A percentile compares a stretch with the other conserved stretches of the same genome.
phyloP scores from a whole-genome alignment of 2,888 invertebrate species.

The Conops quadrifasciatus region DNA sequence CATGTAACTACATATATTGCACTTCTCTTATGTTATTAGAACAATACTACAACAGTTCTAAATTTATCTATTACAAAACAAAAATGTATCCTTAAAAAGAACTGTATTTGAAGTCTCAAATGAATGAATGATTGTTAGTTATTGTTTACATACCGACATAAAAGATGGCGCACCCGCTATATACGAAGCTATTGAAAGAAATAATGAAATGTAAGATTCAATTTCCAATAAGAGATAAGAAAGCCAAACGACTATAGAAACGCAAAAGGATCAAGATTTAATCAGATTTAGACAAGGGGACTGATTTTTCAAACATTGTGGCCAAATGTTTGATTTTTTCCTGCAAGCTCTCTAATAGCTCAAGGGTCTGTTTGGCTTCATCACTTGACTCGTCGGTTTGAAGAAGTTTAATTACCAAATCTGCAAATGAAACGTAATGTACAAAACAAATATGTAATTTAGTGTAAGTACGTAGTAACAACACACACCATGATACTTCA shows the following conservation, averaged over 20 bases:
- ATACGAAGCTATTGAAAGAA: neutral
- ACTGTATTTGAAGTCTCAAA: no score
- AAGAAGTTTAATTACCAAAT: constrained; percentile 72
- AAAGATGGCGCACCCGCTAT: no score
- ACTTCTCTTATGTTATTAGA: no score
- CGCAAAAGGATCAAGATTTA: constrained; percentile 41
- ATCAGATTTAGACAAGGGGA: constrained; percentile 55
- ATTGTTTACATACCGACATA: no score
- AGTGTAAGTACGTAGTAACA: neutral
- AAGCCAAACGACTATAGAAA: no score
- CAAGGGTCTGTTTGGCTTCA: constrained; percentile 67
- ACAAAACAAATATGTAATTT: constrained; percentile 23
- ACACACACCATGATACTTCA: constrained; percentile 78
- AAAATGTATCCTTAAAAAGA: no score
- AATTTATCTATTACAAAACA: no score
- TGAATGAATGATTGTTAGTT: no score
- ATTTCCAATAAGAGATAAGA: no score
- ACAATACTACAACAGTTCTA: no score
- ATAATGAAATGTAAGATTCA: neutral
- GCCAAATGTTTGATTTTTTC: constrained; percentile 55
- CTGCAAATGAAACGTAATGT: constrained; percentile 62
- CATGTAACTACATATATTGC: no score
- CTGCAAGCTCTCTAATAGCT: constrained; percentile 56
- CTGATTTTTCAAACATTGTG: constrained; percentile 54
- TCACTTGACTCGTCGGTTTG: constrained; percentile 66